Conservation (phyloP, 1,140 invertebrate genomes). For the Drosophila truncata region DNA sequence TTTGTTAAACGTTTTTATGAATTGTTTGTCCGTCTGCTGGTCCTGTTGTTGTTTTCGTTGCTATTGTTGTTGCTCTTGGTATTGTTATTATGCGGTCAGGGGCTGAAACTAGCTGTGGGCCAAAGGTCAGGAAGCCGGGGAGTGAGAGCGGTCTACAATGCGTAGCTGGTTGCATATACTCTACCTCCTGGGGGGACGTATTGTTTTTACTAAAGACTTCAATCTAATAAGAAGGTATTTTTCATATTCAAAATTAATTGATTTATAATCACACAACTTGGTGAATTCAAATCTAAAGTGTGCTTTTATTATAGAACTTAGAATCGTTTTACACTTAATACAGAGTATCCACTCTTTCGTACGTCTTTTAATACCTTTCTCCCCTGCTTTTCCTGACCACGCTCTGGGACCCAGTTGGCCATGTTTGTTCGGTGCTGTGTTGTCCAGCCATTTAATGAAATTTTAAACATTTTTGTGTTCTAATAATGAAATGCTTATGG, state of each 20-base stretch:
- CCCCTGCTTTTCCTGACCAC: constrained; percentile 16
- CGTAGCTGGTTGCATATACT: constrained; percentile 16
- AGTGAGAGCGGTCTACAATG: background rate
- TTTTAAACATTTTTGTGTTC: constrained; percentile 79
- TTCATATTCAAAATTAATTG: background rate
- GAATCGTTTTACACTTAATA: no score
- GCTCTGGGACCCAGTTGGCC: constrained; percentile 11
- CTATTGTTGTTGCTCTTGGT: constrained; percentile 17
- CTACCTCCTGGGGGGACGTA: background rate
- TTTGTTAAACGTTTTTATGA: constrained; percentile 82
- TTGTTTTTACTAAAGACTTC: background rate
- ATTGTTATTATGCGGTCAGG: constrained; percentile 53
- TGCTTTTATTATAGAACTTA: no score
- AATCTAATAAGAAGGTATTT: no score
- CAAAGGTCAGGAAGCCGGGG: constrained; percentile 27
- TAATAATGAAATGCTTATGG: constrained; percentile 79
- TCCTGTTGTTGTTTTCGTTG: constrained; percentile 22
- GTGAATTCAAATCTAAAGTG: background rate
- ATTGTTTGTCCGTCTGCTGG: constrained; percentile 60
- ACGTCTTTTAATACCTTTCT: no score
- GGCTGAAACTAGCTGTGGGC: constrained; percentile 45
- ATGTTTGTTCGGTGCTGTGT: constrained; percentile 41
- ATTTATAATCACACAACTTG: background rate
- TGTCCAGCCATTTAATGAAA: constrained; percentile 78
- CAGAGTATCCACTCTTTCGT: background rate